phyloP scores from a whole-genome alignment of 2,888 invertebrate species.

The Cephus nigrinus region DNA sequence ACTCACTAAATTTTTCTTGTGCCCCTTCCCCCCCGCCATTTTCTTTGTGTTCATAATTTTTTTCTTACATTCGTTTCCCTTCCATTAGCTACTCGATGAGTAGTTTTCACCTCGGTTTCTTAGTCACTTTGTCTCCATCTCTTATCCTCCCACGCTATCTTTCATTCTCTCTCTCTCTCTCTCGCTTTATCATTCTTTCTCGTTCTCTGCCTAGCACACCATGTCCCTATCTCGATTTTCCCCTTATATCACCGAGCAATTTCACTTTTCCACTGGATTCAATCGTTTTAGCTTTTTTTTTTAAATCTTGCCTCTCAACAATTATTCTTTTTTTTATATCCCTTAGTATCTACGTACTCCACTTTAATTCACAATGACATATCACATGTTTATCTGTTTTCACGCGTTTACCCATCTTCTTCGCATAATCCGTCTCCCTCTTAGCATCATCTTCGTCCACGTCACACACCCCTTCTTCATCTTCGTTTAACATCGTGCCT shows the following conservation, averaged over 20 bases:
- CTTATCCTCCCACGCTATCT: background rate
- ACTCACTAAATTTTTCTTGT: conserved; percentile 31
- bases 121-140: background rate
- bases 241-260: background rate
- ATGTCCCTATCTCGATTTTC: background rate
- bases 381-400: conserved; percentile 61
- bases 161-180: conserved; percentile 5
- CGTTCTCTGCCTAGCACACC: background rate
- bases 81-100: background rate
- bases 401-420: conserved; percentile 14
- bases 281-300: background rate
- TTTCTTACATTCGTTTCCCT: background rate
- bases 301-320: background rate
- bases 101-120: background rate
- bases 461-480: conserved; percentile 30
- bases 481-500: conserved; percentile 40
- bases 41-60: background rate
- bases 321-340: conserved; percentile 13
- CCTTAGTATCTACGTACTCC: conserved; percentile 44
- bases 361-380: conserved; percentile 62
- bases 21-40: conserved; percentile 22
- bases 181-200: conserved; percentile 12
- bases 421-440: conserved; percentile 19
- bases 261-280: conserved; percentile 31
- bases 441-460: conserved; percentile 13